Conservation (phyloP, 2,888 invertebrate species). For the Cylindroiulus punctatus region DNA sequence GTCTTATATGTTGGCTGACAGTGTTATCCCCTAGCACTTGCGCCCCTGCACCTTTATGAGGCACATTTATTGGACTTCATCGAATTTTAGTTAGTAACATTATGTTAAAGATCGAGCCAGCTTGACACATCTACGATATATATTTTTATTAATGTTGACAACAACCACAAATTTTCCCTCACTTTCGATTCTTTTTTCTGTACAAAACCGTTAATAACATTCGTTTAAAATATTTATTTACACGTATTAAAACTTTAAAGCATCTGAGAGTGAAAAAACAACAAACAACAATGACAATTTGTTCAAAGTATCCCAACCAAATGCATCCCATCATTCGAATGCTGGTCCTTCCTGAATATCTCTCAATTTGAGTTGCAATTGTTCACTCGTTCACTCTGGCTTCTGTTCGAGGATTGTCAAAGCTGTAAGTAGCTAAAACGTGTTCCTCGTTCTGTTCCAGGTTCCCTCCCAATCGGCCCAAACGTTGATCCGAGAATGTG, state of each 20-base stretch:
- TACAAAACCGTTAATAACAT: not conserved
- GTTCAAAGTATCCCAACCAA: not conserved
- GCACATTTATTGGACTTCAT: too few relatives aligned
- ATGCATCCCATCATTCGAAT: too few relatives aligned
- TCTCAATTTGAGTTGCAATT: not conserved
- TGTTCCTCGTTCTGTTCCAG: not conserved
- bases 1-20: too few relatives aligned
- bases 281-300: not conserved
- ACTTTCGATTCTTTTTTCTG: not conserved
- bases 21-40: too few relatives aligned
- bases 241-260: not conserved
- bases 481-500: not conserved
- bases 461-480: not conserved
- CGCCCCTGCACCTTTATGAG: too few relatives aligned
- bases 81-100: too few relatives aligned
- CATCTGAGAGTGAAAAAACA: not conserved
- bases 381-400: too few relatives aligned
- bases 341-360: not conserved
- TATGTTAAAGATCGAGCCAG: too few relatives aligned
- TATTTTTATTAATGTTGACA: too few relatives aligned
- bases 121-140: too few relatives aligned
- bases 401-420: not conserved
- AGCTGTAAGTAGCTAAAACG: slow-evolving; percentile 14
- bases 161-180: too few relatives aligned
- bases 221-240: not conserved